A percentile compares a stretch with the other conserved stretches of the same genome.
Evolutionary conservation across 1,140 invertebrate species (phyloP).

Genomic region (Drosophila neocordata): DNA sequence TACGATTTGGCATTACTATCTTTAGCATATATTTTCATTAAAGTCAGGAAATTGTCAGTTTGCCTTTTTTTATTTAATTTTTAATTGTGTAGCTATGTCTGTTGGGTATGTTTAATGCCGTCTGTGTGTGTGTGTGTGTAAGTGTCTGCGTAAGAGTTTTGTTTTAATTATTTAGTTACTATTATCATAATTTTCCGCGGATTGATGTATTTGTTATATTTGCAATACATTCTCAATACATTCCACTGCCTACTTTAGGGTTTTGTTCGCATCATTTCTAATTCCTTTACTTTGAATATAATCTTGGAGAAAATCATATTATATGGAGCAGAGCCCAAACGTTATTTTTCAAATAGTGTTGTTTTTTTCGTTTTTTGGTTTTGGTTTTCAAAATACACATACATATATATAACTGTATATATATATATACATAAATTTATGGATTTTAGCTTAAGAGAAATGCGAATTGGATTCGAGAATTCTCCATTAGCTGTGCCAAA

Average conservation of each 20-base stretch:
- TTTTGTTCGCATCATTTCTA: conserved; percentile 44
- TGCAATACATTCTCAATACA: conserved; percentile 74
- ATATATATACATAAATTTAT: conserved; percentile 9
- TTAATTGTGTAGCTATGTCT: conserved; percentile 77
- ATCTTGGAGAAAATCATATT: conserved; percentile 50
- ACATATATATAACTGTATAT: neutral
- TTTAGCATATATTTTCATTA: neutral
- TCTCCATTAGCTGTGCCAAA: conserved; percentile 48
- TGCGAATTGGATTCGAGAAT: conserved; percentile 66
- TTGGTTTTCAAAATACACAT: conserved; percentile 12
- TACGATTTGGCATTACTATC: neutral
- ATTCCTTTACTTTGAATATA: conserved; percentile 49
- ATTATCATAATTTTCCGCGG: conserved; percentile 33
- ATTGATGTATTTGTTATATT: conserved; percentile 57
- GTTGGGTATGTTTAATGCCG: conserved; percentile 62
- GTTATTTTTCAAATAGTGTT: conserved; percentile 53
- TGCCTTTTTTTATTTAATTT: conserved; percentile 69
- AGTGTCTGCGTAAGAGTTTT: conserved; percentile 21
- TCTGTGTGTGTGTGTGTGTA: conserved; percentile 33
- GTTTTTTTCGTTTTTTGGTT: conserved; percentile 11
- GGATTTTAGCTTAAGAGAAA: conserved; percentile 36
- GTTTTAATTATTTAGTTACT: conserved; percentile 42
- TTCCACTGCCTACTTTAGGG: conserved; percentile 41
- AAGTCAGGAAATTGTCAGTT: conserved; percentile 37
- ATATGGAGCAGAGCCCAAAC: conserved; percentile 39